Percentiles rank a stretch among this genome's conserved stretches.
Conservation (phyloP, 2,797 vertebrate species). For the Pangasius macronema region DNA sequence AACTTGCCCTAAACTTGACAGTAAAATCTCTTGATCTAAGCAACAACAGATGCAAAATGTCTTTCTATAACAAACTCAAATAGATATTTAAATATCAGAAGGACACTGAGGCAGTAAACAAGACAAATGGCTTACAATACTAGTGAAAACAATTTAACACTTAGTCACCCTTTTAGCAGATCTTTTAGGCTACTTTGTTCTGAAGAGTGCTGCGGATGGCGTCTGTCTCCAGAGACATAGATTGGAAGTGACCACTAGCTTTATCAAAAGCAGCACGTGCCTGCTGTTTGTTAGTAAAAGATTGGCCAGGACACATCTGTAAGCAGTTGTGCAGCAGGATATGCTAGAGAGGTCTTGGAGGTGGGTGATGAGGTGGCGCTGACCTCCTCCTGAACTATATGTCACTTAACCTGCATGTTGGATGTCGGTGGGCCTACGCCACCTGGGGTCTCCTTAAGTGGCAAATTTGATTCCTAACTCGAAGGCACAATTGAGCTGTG, state of each 20-base stretch:
- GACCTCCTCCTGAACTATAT: conserved; percentile 76
- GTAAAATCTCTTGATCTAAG: background rate
- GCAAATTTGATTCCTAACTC: conserved; percentile 57
- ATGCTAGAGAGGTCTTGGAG: conserved; percentile 72
- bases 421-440: conserved; percentile 71
- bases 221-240: conserved; percentile 67
- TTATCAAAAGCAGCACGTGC: conserved; percentile 74
- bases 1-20: background rate
- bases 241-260: conserved; percentile 77
- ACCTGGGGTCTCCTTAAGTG: conserved; percentile 63
- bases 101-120: background rate
- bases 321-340: conserved; percentile 77
- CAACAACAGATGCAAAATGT: background rate
- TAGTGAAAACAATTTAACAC: background rate
- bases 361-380: conserved; percentile 72
- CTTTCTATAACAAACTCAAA: background rate
- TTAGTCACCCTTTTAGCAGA: conserved; percentile 28
- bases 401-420: conserved; percentile 79
- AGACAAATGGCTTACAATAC: background rate
- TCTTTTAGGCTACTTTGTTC: conserved; percentile 61
- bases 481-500: conserved; percentile 62
- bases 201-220: conserved; percentile 57
- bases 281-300: conserved; percentile 75
- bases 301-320: conserved; percentile 78
- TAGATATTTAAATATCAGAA: background rate